A percentile compares a stretch with the other conserved stretches of the same genome.
These are phyloP conservation scores for Melitaea cinxia DNA, from an alignment of 1,140 invertebrate genomes.

Conservation along the genomic window DNA sequence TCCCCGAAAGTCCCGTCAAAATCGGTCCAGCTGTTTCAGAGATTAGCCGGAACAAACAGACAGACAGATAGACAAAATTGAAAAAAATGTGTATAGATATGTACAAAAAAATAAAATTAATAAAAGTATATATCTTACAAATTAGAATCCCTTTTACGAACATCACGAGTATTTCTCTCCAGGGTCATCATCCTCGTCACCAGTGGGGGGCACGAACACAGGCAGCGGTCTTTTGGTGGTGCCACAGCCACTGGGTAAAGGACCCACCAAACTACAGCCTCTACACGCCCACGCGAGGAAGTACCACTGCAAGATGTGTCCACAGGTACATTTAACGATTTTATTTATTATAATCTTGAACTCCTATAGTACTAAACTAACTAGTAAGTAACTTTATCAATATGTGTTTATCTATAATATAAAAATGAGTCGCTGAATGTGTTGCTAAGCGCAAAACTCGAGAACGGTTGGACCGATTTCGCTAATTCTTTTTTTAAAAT, in stretches of 20 bases:
- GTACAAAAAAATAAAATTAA: too few species aligned
- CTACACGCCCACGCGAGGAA: slow-evolving; percentile 85
- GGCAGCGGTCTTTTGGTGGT: slow-evolving; percentile 89
- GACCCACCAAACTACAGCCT: slow-evolving; percentile 88
- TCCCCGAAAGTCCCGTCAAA: too few species aligned
- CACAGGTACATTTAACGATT: slow-evolving; percentile 90
- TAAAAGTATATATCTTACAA: neutral
- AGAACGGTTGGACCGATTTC: too few species aligned
- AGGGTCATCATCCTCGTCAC: slow-evolving; percentile 78
- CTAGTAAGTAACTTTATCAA: neutral
- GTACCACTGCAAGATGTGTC: slow-evolving; percentile 99
- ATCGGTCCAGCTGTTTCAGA: too few species aligned
- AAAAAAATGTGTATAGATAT: too few species aligned
- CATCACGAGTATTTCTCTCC: too few species aligned
- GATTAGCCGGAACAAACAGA: too few species aligned
- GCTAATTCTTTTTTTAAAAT: too few species aligned
- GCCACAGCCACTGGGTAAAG: slow-evolving; percentile 95
- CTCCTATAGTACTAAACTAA: neutral
- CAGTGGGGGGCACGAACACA: slow-evolving; percentile 79
- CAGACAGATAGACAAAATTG: too few species aligned
- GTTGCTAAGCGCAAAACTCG: too few species aligned
- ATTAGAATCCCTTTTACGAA: neutral
- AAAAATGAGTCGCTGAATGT: too few species aligned
- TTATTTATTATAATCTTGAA: neutral
- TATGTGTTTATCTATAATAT: too few species aligned